These are phyloP conservation scores for Tetragonula clypearis DNA, from an alignment of 1,140 invertebrate species.

Conservation along the genomic window DNA sequence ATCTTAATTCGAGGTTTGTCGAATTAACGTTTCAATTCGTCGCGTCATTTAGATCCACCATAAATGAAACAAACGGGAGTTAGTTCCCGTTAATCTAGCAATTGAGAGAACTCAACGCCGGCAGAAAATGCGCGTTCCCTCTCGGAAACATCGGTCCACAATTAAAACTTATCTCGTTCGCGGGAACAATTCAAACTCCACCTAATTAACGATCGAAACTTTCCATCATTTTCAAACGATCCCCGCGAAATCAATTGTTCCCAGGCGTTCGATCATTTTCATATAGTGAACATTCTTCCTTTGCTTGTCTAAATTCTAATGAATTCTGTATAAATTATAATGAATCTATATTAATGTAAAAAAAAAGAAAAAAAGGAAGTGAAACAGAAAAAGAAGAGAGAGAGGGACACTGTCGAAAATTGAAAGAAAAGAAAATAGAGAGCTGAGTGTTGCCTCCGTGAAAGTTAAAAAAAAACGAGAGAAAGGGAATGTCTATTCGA, in stretches of 20 bases:
- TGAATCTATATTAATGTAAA: no score
- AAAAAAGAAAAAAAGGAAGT: neutral
- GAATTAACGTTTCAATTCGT: no score
- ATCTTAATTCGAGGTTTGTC: no score
- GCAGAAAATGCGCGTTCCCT: no score
- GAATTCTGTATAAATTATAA: neutral
- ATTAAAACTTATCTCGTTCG: conserved; percentile 8
- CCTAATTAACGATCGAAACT: conserved; percentile 22
- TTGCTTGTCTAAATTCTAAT: neutral
- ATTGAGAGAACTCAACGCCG: neutral
- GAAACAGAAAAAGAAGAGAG: neutral
- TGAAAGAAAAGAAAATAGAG: neutral
- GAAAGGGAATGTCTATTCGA: neutral
- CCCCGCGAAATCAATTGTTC: conserved; percentile 11
- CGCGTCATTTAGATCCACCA: neutral
- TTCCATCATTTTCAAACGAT: neutral
- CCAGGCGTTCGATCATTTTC: neutral
- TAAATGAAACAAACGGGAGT: neutral
- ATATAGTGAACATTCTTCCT: no score
- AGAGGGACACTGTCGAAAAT: neutral
- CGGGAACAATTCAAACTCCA: neutral
- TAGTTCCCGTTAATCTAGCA: neutral
- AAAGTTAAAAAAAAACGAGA: neutral
- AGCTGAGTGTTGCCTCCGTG: neutral
- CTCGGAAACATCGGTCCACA: no score